Percentiles rank a stretch among this genome's conserved stretches.
Evolutionary conservation across 2,888 invertebrate genomes (phyloP).

Genomic region (Agapetus fuscipes): DNA sequence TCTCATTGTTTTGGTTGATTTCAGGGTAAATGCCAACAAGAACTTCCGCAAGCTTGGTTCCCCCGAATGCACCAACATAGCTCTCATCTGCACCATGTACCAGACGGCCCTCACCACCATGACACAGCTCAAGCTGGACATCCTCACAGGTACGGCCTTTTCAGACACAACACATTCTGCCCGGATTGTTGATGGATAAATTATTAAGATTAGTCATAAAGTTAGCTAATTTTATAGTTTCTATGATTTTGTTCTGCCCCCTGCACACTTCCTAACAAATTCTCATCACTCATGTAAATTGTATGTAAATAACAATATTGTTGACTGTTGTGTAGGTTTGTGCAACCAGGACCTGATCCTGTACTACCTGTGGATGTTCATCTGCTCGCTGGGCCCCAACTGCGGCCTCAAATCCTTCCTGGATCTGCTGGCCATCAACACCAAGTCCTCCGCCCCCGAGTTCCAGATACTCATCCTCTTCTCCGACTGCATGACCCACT

Average conservation of each 20-base stretch:
- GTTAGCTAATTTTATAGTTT: slow-evolving; percentile 4
- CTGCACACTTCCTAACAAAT: no score
- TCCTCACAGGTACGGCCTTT: slow-evolving; percentile 81
- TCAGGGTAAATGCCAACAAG: slow-evolving; percentile 52
- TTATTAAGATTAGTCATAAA: neutral
- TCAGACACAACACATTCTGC: no score
- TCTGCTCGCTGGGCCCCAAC: slow-evolving; percentile 78
- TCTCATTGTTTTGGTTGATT: no score
- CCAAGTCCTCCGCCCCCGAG: slow-evolving; percentile 76
- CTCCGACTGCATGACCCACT: slow-evolving; percentile 91
- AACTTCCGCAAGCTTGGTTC: slow-evolving; percentile 69
- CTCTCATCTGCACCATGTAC: slow-evolving; percentile 84
- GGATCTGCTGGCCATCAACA: slow-evolving; percentile 71
- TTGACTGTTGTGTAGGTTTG: slow-evolving; percentile 51
- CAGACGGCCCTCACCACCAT: slow-evolving; percentile 84
- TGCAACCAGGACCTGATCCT: slow-evolving; percentile 90
- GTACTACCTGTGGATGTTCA: slow-evolving; percentile 82
- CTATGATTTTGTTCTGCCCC: slow-evolving; percentile 1
- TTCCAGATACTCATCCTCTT: slow-evolving; percentile 90
- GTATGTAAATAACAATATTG: neutral
- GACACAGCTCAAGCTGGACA: slow-evolving; percentile 83
- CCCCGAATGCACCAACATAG: slow-evolving; percentile 70
- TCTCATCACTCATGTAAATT: no score
- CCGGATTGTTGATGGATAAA: no score
- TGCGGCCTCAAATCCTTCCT: slow-evolving; percentile 84